A percentile compares a stretch with the other conserved stretches of the same genome.
Evolutionary conservation across 92 coral and sea anemone genomes (phyloP).

Genomic region (Epizoanthus rinbou): DNA sequence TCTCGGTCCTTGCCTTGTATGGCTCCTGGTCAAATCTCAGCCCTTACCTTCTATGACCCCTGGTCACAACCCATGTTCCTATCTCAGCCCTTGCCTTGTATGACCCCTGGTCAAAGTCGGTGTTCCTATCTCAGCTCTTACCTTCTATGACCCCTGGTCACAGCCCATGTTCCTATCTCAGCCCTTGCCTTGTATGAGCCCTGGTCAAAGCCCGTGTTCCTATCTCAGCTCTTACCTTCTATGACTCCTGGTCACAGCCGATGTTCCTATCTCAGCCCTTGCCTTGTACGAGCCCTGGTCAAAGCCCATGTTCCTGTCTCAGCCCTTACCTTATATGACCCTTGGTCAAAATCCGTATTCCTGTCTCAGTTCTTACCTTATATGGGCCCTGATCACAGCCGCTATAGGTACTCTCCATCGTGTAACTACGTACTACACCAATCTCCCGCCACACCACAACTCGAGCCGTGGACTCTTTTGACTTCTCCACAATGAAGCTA

Average conservation of each 20-base stretch:
- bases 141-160: too few relatives aligned
- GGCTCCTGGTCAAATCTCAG: conserved; percentile 88
- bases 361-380: conserved; percentile 65
- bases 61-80: background rate
- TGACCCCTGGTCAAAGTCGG: conserved; percentile 88
- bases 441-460: conserved; percentile 99
- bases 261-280: background rate
- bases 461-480: conserved; percentile 96
- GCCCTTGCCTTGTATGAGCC: conserved; percentile 67
- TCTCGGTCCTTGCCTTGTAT: conserved; percentile 12
- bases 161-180: background rate
- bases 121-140: too few relatives aligned
- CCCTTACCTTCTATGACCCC: too few relatives aligned
- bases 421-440: conserved; percentile 91
- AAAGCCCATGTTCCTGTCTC: conserved; percentile 6
- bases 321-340: too few relatives aligned
- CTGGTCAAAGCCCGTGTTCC: conserved; percentile 65
- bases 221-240: too few relatives aligned
- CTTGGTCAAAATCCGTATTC: background rate
- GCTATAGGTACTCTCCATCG: conserved; percentile 98
- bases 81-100: conserved; percentile 18
- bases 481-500: conserved; percentile 88
- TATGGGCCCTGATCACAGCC: conserved; percentile 99
- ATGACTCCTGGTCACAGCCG: background rate
- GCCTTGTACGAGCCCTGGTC: conserved; percentile 90